Percentiles rank a stretch among this genome's conserved stretches.
phyloP scores from a whole-genome alignment of 2,113 vertebrate genomes.

The Machaerirhynchus nigripectus region DNA sequence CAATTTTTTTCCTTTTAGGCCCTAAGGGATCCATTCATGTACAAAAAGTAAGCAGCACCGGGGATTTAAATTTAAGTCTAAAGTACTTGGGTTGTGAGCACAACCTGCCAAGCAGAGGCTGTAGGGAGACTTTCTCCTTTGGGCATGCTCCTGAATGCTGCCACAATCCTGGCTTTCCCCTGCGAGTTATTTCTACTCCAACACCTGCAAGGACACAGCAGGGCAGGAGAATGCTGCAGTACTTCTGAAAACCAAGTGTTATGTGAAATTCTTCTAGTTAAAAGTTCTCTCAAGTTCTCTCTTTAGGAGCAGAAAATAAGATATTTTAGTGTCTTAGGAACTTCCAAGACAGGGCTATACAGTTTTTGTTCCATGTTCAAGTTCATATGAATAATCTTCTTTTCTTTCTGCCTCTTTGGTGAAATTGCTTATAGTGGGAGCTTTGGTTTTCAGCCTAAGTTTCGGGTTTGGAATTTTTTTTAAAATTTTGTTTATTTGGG shows the following conservation, averaged over 20 bases:
- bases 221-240: neutral
- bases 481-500: neutral
- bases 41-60: neutral
- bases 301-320: neutral
- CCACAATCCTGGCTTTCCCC: neutral
- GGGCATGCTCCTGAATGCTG: neutral
- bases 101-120: neutral
- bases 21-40: neutral
- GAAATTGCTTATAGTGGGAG: neutral
- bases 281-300: neutral
- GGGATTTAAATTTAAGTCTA: neutral
- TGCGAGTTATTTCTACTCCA: neutral
- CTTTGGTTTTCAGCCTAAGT: neutral
- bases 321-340: neutral
- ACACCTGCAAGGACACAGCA: neutral
- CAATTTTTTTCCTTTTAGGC: neutral
- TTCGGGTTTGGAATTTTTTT: neutral
- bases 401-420: neutral
- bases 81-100: neutral
- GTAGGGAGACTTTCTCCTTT: neutral
- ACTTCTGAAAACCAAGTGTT: neutral
- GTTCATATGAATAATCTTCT: neutral
- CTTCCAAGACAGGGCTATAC: neutral
- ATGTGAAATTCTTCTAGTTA: neutral
- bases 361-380: neutral